Evolutionary conservation across 2,888 invertebrate genomes (phyloP).

Genomic region (Cyclophora punctaria): DNA sequence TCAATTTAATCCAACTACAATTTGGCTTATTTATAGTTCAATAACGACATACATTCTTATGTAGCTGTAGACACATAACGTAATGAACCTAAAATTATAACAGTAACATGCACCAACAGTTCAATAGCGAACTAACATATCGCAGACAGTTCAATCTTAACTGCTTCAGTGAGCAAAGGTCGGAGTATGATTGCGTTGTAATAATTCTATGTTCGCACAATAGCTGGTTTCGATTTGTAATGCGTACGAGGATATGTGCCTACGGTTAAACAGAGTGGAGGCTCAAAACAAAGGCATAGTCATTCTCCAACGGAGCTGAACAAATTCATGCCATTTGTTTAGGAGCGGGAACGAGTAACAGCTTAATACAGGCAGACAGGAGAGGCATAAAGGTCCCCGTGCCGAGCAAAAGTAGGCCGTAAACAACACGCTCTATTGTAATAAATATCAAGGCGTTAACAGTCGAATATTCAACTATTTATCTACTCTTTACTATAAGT

Average conservation of each 20-base stretch:
- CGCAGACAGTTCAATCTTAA: slow-evolving; percentile 23
- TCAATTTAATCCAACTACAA: no score
- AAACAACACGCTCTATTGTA: slow-evolving; percentile 11
- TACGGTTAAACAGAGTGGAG: slow-evolving; percentile 38
- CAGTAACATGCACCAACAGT: no score
- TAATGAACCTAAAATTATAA: no score
- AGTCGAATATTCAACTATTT: slow-evolving; percentile 1
- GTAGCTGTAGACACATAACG: no score
- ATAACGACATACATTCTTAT: no score
- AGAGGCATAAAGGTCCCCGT: slow-evolving; percentile 10
- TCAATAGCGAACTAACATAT: slow-evolving; percentile 6
- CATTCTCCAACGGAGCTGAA: slow-evolving; percentile 42
- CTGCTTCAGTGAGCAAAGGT: slow-evolving; percentile 23
- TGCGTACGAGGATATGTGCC: slow-evolving; percentile 29
- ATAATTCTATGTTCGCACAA: slow-evolving; percentile 36
- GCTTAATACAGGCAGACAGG: slow-evolving; percentile 35
- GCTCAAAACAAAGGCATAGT: slow-evolving; percentile 34
- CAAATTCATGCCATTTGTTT: slow-evolving; percentile 57
- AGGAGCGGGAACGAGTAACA: slow-evolving; percentile 33
- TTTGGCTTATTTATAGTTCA: no score
- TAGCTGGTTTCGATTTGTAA: slow-evolving; percentile 40
- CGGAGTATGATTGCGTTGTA: slow-evolving; percentile 25
- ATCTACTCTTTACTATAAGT: no score
- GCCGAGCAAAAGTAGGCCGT: slow-evolving; percentile 6
- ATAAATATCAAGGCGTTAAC: slow-evolving; percentile 9